Base-by-base conservation (phyloP, 2,113 vertebrate genomes). In the Rhombomys opimus region DNA sequence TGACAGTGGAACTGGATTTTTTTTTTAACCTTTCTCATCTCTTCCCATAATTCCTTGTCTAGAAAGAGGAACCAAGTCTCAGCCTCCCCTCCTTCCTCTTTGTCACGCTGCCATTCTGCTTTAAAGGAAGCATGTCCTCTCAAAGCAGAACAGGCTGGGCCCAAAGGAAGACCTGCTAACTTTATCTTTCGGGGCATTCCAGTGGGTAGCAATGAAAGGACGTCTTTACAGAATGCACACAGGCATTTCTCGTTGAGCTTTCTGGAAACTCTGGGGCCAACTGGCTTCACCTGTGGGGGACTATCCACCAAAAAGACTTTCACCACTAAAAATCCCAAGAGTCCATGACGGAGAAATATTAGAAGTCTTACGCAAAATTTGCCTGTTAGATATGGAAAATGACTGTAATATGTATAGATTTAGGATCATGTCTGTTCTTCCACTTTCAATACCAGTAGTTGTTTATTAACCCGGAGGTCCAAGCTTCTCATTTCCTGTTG, bases 401-500 rank as follows among this genome's bases (percentile, higher is more conserved):
- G 38, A 75, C 25, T 2, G 7, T 12, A 1, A 35, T 80, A 18
- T 25, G 7, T 9, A 6, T 4, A 85, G 87, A 57, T 75, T 22
- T 35, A 73, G 80, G 46, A 35, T 54, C 20, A 12, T 4, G 9
- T 25, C 75, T 85, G 11, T 13, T 32, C 38, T 1, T 50, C 46
- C 3, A 32, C 9, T 32, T 1, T 67, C n/a, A 17, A 5, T 2
- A 2, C 20, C 23, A 18, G 4, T 10, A 22, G 14, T 41, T 25
- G 30, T 87, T 20, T 59, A 14, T 67, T 86, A 72, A 46, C 67
- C 52, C 27, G 3, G 68, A 72, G 38, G 88, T n/a, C 72, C 38
- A 20, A 6, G 87, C 50, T 70, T 68, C 63, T 94, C 84, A 73
- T 92, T 65, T 68, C 3, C 89, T 90, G 23, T 89, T 54, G 67